Evolutionary conservation across 2,888 invertebrate species (phyloP), one percentile per base, ranked within the genome.

Genomic region (Cremastinae sp.): DNA sequence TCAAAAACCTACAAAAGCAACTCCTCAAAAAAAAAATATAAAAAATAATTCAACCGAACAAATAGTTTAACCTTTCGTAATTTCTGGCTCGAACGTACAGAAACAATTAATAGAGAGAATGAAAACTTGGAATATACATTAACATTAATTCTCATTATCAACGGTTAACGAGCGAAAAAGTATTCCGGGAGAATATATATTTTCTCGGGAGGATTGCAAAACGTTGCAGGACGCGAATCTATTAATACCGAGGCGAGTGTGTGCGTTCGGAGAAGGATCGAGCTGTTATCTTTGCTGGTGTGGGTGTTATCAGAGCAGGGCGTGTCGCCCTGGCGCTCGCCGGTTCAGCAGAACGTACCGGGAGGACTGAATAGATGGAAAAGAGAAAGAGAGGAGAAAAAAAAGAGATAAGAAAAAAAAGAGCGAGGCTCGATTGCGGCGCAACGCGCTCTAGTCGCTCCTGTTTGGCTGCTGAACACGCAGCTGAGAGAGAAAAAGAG

Each of bases 261-360:
- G 28, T 28, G 28, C 28, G 28, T 28, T 3, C 28, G 28, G 28
- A 28, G 62, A 70, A 64, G 71, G 39, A 68, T 75, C 74, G 80
- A 82, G 81, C 82, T 74, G 72, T 87, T 86, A 86, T 85, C 87
- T 85, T 80, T 81, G 81, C 16, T 84, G 84, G 89, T 89, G 89
- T 89, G 88, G 89, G 89, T 89, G 89, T 89, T 89, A 89, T 89
- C 89, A 87, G 86, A 83, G 81, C 86, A 88, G 89, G 89, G 89
- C 87, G 89, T 89, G 89, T 87, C 89, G 85, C 83, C 79, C 47
- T 20, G 77, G 84, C 79, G 71, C 74, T 59, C 55, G 65, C 58
- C 16, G 68, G 86, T 85, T 81, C 43, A 39, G 22, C 43, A 69
- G 28, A 56, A 58, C 56, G 39, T 58, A 20, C 16, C 68, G 35